Evolutionary conservation across 2,888 invertebrate species (phyloP).

Genomic region (Trissonchulus sp.): DNA sequence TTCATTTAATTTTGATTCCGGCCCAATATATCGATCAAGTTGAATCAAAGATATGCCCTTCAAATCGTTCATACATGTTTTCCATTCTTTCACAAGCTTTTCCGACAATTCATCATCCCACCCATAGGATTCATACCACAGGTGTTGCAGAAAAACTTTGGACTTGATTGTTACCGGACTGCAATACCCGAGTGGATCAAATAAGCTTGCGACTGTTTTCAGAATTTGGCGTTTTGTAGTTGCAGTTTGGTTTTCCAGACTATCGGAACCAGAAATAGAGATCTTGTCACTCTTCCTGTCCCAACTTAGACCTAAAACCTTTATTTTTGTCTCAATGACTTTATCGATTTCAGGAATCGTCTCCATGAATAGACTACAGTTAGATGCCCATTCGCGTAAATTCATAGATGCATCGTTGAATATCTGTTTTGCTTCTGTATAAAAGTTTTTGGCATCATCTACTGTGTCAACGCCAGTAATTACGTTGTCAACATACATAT

Average conservation of each 20-base stretch:
- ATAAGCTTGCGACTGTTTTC: constrained; percentile 35
- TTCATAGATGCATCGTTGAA: constrained; percentile 31
- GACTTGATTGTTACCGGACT: constrained; percentile 32
- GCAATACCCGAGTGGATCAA: constrained; percentile 39
- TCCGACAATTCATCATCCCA: constrained; percentile 41
- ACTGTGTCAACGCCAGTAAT: too few species aligned
- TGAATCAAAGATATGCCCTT: neutral
- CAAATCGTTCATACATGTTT: neutral
- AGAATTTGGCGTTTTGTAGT: constrained; percentile 35
- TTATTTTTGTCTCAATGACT: too few species aligned
- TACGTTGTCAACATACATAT: too few species aligned
- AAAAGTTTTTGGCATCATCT: constrained; percentile 26
- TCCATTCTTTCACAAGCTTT: neutral
- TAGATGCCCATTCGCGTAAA: constrained; percentile 28
- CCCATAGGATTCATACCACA: constrained; percentile 38
- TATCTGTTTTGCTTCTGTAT: constrained; percentile 28
- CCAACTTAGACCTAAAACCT: constrained; percentile 26
- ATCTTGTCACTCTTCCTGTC: too few species aligned
- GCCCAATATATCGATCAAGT: too few species aligned
- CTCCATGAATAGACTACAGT: neutral
- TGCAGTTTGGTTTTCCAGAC: neutral
- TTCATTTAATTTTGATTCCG: too few species aligned
- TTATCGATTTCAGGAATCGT: too few species aligned
- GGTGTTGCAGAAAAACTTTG: constrained; percentile 41
- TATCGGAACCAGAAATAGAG: too few species aligned